Evolutionary conservation across 2,113 vertebrate species (phyloP).

Genomic region (Tragelaphus scriptus): DNA sequence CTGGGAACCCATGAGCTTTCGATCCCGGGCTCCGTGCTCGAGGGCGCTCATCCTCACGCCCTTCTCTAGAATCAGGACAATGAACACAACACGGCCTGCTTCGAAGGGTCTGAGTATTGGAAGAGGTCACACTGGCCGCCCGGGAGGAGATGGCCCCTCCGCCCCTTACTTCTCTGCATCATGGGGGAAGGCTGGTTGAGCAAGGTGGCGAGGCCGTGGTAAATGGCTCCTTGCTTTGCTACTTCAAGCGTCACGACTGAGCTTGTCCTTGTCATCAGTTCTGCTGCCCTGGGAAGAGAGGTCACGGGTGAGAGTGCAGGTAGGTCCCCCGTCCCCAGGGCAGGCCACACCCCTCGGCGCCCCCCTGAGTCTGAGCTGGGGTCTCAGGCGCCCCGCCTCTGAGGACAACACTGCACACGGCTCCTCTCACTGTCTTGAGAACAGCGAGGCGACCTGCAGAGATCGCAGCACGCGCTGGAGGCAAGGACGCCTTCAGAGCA

Average conservation of each 20-base stretch:
- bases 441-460: neutral
- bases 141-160: accelerated
- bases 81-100: neutral
- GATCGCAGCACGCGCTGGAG: too few relatives aligned
- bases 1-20: neutral
- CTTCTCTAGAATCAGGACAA: neutral
- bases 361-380: neutral
- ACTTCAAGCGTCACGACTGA: constrained; percentile 98
- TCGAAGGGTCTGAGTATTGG: neutral
- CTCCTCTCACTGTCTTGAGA: neutral
- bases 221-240: constrained; percentile 98
- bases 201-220: constrained; percentile 95
- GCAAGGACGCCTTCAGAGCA: neutral
- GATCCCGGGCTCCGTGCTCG: accelerated
- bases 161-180: constrained; percentile 92
- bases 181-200: constrained; percentile 97
- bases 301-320: neutral
- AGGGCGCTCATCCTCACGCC: accelerated
- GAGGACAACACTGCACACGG: neutral
- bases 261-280: constrained; percentile 98
- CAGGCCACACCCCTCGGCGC: neutral
- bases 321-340: accelerated
- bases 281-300: constrained; percentile 90
- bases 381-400: neutral
- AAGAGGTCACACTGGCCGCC: neutral